A percentile compares a stretch with the other conserved stretches of the same genome.
These are phyloP conservation scores for Tetrao urogallus DNA, from an alignment of 2,113 vertebrate genomes.

Conservation along the genomic window DNA sequence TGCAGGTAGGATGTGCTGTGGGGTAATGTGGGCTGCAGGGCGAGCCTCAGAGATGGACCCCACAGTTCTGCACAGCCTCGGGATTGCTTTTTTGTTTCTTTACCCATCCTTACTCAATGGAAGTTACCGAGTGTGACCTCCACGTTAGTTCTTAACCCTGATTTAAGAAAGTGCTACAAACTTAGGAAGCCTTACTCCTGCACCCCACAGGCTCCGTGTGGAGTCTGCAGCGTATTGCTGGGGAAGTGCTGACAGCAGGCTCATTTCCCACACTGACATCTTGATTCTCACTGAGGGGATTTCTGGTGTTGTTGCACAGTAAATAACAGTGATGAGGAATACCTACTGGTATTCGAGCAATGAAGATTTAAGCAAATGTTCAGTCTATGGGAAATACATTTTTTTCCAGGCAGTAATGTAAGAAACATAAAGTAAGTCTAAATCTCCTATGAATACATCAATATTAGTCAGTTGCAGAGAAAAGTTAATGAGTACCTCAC, in stretches of 20 bases:
- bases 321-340: neutral
- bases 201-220: neutral
- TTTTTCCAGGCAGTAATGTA: neutral
- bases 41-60: neutral
- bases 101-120: neutral
- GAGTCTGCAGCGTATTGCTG: neutral
- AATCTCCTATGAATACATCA: neutral
- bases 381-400: neutral
- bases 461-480: neutral
- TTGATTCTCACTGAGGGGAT: neutral
- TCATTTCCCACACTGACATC: neutral
- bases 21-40: neutral
- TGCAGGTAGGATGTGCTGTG: neutral
- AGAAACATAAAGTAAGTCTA: neutral
- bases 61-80: neutral
- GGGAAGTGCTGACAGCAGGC: neutral
- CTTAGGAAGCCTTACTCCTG: neutral
- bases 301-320: neutral
- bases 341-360: neutral
- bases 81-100: neutral
- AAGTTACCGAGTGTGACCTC: neutral
- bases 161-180: neutral
- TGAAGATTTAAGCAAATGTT: neutral
- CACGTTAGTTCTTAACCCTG: neutral
- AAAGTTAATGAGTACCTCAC: neutral